Evolutionary conservation across 1,140 invertebrate species (phyloP), one percentile per base, ranked within the genome.

Genomic region (Ephestia elutella): DNA sequence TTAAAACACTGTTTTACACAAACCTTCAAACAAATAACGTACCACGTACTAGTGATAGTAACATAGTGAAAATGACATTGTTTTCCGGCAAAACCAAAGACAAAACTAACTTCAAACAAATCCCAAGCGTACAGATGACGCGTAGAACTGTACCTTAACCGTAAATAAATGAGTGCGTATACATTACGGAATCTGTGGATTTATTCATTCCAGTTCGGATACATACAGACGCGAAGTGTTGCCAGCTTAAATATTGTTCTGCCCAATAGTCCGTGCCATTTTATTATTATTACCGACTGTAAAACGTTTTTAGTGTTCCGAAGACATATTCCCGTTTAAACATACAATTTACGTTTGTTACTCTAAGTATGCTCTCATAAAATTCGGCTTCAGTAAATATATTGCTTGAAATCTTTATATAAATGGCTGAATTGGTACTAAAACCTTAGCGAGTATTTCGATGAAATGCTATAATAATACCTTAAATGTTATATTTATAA

Each of bases 211-310:
- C 1, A n/a, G 30, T 15, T 44, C 38, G 13, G 38, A 44, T 15
- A 44, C 15, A 44, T 15, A 44, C 15, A 44, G 13, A 44, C 38
- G 13, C n/a, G n/a, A n/a, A 10, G 15, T 32, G 30, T 32, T 32
- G 30, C 13, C 38, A 17, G 38, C n/a, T 2, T 13, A n/a, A 44
- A 44, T 44, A 44, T 44, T 44, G 38, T 44, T 44, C 38, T 7
- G 13, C 15, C 13, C 38, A 44, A 44, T 44, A 44, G 38, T 17
- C 38, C 38, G n/a, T 44, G 10, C 13, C 5, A 44, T 44, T 44
- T 44, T 44, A 17, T 44, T 44, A 44, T 44, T 44, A 44, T 44
- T 44, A 44, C 38, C 38, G 38, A 44, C 38, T 15, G 15, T 44
- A 44, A 44, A 35, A 44, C n/a, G 38, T 44, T 44, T 44, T 32